A percentile compares a stretch with the other conserved stretches of the same genome.
Evolutionary conservation across 1,140 invertebrate genomes (phyloP).

Genomic region (Platorchestia sp.): DNA sequence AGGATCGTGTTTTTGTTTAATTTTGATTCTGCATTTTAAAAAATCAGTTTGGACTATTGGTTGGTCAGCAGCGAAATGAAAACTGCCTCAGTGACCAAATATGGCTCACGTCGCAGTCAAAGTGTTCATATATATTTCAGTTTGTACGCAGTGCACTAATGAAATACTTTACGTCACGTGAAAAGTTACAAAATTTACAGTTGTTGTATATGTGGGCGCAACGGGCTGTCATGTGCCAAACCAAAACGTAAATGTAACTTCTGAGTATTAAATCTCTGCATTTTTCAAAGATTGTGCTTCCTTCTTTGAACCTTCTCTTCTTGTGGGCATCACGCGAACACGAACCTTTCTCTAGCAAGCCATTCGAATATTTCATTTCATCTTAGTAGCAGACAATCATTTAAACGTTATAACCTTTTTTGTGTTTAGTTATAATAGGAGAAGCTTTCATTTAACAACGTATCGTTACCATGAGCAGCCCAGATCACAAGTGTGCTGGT

Average conservation of each 20-base stretch:
- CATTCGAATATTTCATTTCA: background rate
- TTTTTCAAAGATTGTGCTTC: background rate
- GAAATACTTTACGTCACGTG: background rate
- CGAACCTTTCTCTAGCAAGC: background rate
- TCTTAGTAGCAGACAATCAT: no score
- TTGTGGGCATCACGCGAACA: background rate
- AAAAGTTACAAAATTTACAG: background rate
- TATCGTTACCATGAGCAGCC: constrained; percentile 68
- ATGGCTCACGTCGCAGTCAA: no score
- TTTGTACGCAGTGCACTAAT: background rate
- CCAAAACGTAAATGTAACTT: background rate
- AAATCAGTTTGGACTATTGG: no score
- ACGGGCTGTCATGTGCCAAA: background rate
- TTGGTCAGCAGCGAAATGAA: no score
- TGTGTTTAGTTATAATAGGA: background rate
- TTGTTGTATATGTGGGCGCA: background rate
- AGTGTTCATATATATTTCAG: no score
- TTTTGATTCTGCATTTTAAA: no score
- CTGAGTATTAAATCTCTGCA: background rate
- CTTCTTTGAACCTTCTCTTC: background rate
- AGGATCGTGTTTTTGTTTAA: no score
- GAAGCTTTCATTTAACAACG: background rate
- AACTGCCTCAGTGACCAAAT: no score
- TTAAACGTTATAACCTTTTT: background rate
- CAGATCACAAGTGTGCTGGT: constrained; percentile 72